phyloP scores from a whole-genome alignment of 2,888 invertebrate genomes.

The Heliconius charithonia region DNA sequence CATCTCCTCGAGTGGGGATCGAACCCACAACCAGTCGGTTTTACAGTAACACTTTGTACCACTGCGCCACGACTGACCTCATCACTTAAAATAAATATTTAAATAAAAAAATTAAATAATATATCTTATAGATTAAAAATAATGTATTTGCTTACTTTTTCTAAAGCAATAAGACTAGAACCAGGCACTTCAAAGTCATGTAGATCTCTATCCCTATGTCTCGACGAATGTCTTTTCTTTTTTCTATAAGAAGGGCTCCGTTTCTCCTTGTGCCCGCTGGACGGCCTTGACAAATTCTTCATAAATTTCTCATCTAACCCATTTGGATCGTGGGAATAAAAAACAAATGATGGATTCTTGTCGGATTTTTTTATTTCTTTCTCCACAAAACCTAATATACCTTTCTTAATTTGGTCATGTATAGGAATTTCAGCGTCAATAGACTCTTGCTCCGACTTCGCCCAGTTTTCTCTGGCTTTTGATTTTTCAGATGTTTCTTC shows the following conservation, averaged over 20 bases:
- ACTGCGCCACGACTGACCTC: no score
- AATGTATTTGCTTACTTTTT: conserved; percentile 61
- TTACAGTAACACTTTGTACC: no score
- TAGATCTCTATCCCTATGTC: conserved; percentile 73
- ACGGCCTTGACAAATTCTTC: conserved; percentile 74
- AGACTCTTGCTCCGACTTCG: conserved; percentile 80
- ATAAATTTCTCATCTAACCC: conserved; percentile 76
- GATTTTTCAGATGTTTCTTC: conserved; percentile 64
- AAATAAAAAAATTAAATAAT: no score
- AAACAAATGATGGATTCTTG: conserved; percentile 77
- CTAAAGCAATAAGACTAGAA: conserved; percentile 80
- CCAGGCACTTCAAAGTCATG: conserved; percentile 81
- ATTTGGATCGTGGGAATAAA: conserved; percentile 80
- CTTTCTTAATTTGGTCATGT: conserved; percentile 82
- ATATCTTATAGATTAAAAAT: background rate
- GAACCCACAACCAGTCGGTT: no score
- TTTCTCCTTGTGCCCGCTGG: conserved; percentile 79
- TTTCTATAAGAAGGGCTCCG: conserved; percentile 78
- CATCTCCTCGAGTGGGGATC: no score
- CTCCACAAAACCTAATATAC: conserved; percentile 79
- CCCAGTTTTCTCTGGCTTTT: conserved; percentile 75
- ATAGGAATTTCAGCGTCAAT: conserved; percentile 84
- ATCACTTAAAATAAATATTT: no score
- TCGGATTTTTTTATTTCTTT: conserved; percentile 81
- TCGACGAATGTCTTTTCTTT: conserved; percentile 78